These are phyloP conservation scores for Peromyscus nudipes DNA, from an alignment of 2,797 vertebrate genomes.

Conservation along the genomic window DNA sequence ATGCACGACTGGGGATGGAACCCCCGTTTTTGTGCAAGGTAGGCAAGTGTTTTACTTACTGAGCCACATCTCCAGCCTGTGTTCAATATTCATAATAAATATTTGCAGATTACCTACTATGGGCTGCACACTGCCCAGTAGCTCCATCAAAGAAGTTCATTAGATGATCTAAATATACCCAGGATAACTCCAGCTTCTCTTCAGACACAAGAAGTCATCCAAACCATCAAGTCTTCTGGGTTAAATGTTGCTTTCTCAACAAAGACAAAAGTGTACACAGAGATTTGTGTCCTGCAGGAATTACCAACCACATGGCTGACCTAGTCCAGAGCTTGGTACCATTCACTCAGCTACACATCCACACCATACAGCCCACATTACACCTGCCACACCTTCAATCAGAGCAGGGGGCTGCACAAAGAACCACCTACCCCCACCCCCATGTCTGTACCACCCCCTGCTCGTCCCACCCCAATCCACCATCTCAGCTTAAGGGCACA, in stretches of 20 bases:
- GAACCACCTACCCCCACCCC: neutral
- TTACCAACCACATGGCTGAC: neutral
- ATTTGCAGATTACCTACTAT: neutral
- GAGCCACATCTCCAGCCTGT: neutral
- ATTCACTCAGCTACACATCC: neutral
- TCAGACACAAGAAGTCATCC: neutral
- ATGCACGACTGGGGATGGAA: neutral
- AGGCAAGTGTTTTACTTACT: neutral
- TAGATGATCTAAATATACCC: neutral
- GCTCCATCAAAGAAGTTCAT: neutral
- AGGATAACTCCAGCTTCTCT: neutral
- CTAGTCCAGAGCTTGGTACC: neutral
- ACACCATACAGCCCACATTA: neutral
- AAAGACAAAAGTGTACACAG: conserved; percentile 29
- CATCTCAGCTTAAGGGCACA: conserved; percentile 81
- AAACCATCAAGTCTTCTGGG: neutral
- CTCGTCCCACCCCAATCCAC: conserved; percentile 62
- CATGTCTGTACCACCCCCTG: neutral
- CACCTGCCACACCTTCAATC: neutral
- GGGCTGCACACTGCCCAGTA: neutral
- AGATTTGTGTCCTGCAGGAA: conserved; percentile 43
- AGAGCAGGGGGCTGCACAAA: neutral
- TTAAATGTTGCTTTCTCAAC: neutral
- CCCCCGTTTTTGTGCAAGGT: neutral
- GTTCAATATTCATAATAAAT: neutral